Evolutionary conservation across 1,140 invertebrate species (phyloP).

Genomic region (Myzus persicae): DNA sequence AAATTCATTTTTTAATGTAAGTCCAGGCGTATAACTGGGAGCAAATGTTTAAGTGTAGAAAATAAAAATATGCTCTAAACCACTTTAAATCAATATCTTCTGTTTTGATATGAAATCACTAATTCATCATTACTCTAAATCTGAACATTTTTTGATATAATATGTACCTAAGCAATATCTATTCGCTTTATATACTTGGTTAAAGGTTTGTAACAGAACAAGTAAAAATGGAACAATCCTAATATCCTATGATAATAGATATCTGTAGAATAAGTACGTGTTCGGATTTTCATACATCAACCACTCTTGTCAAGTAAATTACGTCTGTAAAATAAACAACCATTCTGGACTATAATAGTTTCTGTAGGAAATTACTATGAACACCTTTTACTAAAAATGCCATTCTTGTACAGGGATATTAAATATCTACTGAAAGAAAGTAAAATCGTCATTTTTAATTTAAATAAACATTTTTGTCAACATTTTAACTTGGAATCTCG

Average conservation of each 20-base stretch:
- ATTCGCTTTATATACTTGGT: background rate
- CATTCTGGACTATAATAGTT: background rate
- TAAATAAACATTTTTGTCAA: background rate
- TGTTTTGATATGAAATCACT: background rate
- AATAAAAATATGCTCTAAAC: background rate
- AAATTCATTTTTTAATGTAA: background rate
- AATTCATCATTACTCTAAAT: background rate
- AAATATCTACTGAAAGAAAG: background rate
- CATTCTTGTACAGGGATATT: background rate
- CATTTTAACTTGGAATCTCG: background rate
- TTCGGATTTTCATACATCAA: background rate
- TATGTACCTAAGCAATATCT: background rate
- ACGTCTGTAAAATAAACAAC: background rate
- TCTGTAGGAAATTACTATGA: background rate
- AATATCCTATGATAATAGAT: background rate
- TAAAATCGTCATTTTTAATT: background rate
- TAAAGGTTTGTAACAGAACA: background rate
- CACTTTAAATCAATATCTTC: background rate
- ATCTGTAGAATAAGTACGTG: background rate
- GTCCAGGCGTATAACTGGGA: background rate
- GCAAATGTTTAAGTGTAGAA: background rate
- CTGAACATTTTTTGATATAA: background rate
- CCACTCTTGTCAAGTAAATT: background rate
- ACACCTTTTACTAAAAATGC: background rate
- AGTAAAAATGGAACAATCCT: background rate